Percentiles rank a stretch among this genome's conserved stretches.
Conservation (phyloP, 2,113 vertebrate genomes). For the Seriola dumerili region DNA sequence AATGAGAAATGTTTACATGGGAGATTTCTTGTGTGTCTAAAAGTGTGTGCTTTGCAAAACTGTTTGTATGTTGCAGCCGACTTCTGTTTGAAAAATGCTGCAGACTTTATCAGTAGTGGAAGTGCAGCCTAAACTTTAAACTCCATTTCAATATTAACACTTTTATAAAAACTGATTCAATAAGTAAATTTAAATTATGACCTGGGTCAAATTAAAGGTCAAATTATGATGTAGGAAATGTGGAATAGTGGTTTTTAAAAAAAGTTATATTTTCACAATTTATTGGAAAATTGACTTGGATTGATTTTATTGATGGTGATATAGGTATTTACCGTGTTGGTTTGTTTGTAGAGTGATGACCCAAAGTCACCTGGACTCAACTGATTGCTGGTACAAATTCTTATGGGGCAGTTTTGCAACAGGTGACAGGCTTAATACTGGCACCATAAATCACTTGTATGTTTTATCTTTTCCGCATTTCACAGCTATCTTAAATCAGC, state of each 20-base stretch:
- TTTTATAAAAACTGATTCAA: neutral
- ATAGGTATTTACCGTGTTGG: no score
- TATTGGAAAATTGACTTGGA: neutral
- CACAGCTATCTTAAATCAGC: conserved; percentile 49
- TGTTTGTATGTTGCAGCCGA: neutral
- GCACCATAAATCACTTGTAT: conserved; percentile 47
- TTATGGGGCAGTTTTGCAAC: conserved; percentile 5
- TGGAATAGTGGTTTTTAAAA: neutral
- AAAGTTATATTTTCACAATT: neutral
- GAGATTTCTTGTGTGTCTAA: neutral
- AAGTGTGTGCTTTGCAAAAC: neutral
- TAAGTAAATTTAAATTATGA: neutral
- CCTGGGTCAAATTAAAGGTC: neutral
- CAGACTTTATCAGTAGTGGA: no score
- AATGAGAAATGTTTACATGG: neutral
- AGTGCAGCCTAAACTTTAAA: no score
- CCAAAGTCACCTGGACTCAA: neutral
- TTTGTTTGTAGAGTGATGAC: neutral
- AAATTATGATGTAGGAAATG: neutral
- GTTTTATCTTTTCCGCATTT: conserved; percentile 48
- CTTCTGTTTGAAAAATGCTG: neutral
- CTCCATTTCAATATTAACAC: no score
- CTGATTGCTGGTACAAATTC: neutral
- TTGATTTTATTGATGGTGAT: neutral
- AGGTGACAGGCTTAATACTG: conserved; percentile 18